These are phyloP conservation scores for Marcusenius ussheri DNA, from an alignment of 2,113 vertebrate genomes.

Conservation along the genomic window DNA sequence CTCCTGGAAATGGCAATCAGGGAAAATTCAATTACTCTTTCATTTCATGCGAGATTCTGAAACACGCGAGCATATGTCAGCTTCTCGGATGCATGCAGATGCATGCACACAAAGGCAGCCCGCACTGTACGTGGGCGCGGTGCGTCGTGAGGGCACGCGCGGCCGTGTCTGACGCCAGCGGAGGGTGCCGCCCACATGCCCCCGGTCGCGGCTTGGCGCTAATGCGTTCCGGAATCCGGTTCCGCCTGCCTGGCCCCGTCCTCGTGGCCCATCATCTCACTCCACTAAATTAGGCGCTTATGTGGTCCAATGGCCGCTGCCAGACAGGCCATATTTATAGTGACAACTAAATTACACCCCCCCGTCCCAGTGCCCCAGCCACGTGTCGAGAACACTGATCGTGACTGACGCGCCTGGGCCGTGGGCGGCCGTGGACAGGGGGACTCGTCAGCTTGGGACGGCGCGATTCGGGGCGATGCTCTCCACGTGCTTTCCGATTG, in stretches of 20 bases:
- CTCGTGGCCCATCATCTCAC: conserved; percentile 13
- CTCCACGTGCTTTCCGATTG: not conserved
- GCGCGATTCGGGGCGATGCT: not conserved
- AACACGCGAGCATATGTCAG: not conserved
- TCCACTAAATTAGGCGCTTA: conserved; percentile 27
- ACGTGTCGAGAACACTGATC: not conserved
- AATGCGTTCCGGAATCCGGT: not conserved
- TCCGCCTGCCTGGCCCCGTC: conserved; percentile 9
- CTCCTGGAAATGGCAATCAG: not conserved
- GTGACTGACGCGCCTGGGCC: not conserved
- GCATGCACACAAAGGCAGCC: not conserved
- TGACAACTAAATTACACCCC: conserved; percentile 29
- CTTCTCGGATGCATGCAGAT: not conserved
- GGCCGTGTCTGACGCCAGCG: not conserved
- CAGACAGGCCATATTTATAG: conserved; percentile 31
- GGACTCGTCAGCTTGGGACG: not conserved
- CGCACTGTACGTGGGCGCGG: not conserved
- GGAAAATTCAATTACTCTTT: not conserved
- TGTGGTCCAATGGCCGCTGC: conserved; percentile 15
- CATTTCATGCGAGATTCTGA: not conserved
- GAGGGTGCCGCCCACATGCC: too few species aligned
- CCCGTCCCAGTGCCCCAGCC: not conserved
- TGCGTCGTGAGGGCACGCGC: not conserved
- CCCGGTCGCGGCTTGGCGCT: too few species aligned
- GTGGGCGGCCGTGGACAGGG: not conserved